Percentiles rank a stretch among this genome's conserved stretches.
Evolutionary conservation across 2,888 invertebrate species (phyloP).

Genomic region (Branchinecta sandiegonensis): DNA sequence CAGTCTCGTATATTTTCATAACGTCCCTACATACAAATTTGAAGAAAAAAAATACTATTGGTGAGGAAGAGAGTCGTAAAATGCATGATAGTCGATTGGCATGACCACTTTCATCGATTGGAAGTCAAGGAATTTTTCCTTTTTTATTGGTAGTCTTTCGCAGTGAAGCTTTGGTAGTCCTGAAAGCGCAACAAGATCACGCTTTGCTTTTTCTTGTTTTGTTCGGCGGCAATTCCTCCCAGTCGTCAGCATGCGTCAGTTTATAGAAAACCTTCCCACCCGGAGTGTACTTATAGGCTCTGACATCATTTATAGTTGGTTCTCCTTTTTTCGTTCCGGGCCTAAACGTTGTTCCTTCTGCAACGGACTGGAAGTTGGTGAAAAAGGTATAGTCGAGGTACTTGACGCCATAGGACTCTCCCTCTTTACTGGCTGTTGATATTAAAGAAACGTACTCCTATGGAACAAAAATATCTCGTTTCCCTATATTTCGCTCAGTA

Average conservation of each 20-base stretch:
- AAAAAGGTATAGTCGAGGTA: not conserved
- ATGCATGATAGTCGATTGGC: no score
- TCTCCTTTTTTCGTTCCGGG: not conserved
- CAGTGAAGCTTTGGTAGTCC: no score
- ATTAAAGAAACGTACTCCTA: not conserved
- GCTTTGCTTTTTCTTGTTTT: not conserved
- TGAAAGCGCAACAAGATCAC: no score
- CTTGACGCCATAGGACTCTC: not conserved
- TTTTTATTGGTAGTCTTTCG: no score
- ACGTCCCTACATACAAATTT: no score
- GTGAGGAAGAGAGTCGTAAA: no score
- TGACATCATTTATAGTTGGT: not conserved
- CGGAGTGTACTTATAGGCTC: not conserved
- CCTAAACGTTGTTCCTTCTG: not conserved
- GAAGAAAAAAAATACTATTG: no score
- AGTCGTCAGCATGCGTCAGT: not conserved
- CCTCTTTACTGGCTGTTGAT: not conserved
- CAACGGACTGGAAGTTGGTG: not conserved
- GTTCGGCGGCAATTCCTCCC: not conserved
- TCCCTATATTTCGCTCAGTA: not conserved
- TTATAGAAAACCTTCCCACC: not conserved
- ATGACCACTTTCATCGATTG: no score
- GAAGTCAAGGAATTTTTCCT: no score
- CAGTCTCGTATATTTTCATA: no score
- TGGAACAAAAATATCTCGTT: slow-evolving; percentile 1